Base-by-base conservation (phyloP, 2,797 vertebrate genomes). In the Acrossocheilus fasciatus region DNA sequence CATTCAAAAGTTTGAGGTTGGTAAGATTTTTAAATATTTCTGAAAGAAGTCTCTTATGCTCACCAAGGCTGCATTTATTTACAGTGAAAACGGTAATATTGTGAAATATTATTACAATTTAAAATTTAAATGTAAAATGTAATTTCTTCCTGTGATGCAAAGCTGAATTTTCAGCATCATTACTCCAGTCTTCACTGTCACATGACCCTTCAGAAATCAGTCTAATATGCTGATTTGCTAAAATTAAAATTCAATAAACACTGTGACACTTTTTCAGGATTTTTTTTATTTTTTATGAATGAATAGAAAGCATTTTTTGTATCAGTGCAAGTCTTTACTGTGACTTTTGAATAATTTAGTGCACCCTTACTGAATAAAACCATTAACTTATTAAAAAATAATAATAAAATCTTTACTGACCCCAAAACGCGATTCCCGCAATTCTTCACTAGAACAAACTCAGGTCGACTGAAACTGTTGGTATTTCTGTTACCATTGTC, bases 391-490 rank as follows among this genome's bases (percentile, higher is more conserved):
- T n/a, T 72, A 23, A 23, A 43, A 17, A 43, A n/a, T 15, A 34
- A 74, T 26, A 0, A 73, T 26, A 1, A 47, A 73, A 73, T 15
- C 41, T n/a, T 26, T 15, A 9, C 66, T 4, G 66, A 57, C 17
- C 17, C 6, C 8, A 4, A 69, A 36, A 8, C 17, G 9, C 2
- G 47, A 26, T 10, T 30, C 15, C 14, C 14, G 30, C 20, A 45
- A 72, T n/a, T 66, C 26, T 34, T n/a, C 69, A 43, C 69, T 10
- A 10, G 23, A n/a, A 10, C 57, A n/a, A 59, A 72, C 39, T n/a
- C 39, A 43, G 18, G 92, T 91, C 81, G 85, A 69, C 43, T 68
- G 41, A 70, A 82, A 76, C 18, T 34, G 8, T n/a, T 41, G n/a
- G 81, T 66, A 8, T 14, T 41, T 59, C 6, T 57, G 6, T 14